Evolutionary conservation across 2,113 vertebrate genomes (phyloP).

Genomic region (Gambusia affinis): DNA sequence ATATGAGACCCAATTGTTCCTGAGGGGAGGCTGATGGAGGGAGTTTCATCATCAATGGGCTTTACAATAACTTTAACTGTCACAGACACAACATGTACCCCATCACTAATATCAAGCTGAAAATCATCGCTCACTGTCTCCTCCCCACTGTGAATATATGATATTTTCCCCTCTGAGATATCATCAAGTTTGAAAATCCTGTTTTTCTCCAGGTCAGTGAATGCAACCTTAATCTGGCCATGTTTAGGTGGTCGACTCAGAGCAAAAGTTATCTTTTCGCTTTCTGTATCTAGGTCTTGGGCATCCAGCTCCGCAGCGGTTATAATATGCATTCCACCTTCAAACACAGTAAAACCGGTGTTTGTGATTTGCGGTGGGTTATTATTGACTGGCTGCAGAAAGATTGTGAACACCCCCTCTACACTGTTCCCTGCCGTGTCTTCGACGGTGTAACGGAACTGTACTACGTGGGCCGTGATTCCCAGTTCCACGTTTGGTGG

Average conservation of each 20-base stretch:
- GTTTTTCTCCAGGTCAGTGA: slow-evolving; percentile 79
- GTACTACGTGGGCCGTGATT: slow-evolving; percentile 88
- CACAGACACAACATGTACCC: slow-evolving; percentile 88
- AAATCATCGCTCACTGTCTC: slow-evolving; percentile 84
- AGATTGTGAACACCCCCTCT: slow-evolving; percentile 86
- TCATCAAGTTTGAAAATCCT: slow-evolving; percentile 85
- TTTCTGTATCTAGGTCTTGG: slow-evolving; percentile 86
- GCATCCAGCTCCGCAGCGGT: slow-evolving; percentile 83
- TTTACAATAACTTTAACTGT: slow-evolving; percentile 85
- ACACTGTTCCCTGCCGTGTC: slow-evolving; percentile 87
- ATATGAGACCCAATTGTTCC: slow-evolving; percentile 89
- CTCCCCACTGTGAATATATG: slow-evolving; percentile 86
- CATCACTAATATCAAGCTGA: slow-evolving; percentile 90
- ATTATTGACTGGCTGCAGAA: slow-evolving; percentile 91
- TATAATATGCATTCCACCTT: slow-evolving; percentile 84
- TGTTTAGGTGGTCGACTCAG: slow-evolving; percentile 85
- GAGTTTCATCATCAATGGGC: slow-evolving; percentile 84
- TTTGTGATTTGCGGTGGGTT: slow-evolving; percentile 94
- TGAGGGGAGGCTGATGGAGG: slow-evolving; percentile 76
- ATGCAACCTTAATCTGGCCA: slow-evolving; percentile 83
- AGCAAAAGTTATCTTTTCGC: slow-evolving; percentile 83
- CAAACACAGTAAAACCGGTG: slow-evolving; percentile 86
- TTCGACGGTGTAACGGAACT: slow-evolving; percentile 90
- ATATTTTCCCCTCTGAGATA: slow-evolving; percentile 83
- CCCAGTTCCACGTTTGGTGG: slow-evolving; percentile 90